A percentile compares a stretch with the other conserved stretches of the same genome.
These are phyloP conservation scores for Spheniscus mendiculus DNA, from an alignment of 2,113 vertebrate species.

Conservation along the genomic window DNA sequence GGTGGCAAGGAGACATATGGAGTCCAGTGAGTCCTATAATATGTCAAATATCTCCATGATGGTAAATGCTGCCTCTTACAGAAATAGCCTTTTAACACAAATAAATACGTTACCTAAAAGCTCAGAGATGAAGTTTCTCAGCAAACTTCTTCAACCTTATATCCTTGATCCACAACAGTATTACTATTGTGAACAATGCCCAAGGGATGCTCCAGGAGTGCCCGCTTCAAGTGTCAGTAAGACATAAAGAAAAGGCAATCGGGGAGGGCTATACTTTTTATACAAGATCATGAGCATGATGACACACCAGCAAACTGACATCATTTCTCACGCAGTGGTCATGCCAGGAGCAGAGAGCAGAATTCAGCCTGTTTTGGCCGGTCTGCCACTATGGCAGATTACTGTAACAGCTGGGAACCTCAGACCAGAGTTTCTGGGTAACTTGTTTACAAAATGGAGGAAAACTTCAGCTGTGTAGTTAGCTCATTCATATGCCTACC, in stretches of 20 bases:
- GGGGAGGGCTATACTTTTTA: background rate
- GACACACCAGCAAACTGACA: rapidly evolving
- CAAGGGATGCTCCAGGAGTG: background rate
- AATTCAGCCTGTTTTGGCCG: background rate
- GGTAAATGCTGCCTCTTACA: background rate
- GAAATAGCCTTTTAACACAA: background rate
- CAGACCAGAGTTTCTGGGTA: background rate
- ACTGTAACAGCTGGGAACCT: background rate
- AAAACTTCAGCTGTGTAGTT: background rate
- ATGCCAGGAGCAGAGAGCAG: background rate
- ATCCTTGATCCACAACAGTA: background rate
- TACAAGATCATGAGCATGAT: background rate
- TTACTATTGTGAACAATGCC: background rate
- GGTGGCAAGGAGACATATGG: background rate
- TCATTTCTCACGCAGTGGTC: background rate
- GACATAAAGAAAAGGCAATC: rapidly evolving
- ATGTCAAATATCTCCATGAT: background rate
- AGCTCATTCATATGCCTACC: rapidly evolving
- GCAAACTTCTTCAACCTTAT: background rate
- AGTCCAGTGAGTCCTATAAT: background rate
- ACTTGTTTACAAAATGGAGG: background rate
- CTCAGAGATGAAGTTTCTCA: background rate
- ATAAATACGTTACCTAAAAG: background rate
- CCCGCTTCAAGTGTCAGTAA: background rate
- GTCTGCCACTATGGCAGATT: rapidly evolving